Percentiles rank a stretch among this genome's conserved stretches.
Evolutionary conservation across 92 coral and sea anemone genomes (phyloP).

Genomic region (Porites cylindrica): DNA sequence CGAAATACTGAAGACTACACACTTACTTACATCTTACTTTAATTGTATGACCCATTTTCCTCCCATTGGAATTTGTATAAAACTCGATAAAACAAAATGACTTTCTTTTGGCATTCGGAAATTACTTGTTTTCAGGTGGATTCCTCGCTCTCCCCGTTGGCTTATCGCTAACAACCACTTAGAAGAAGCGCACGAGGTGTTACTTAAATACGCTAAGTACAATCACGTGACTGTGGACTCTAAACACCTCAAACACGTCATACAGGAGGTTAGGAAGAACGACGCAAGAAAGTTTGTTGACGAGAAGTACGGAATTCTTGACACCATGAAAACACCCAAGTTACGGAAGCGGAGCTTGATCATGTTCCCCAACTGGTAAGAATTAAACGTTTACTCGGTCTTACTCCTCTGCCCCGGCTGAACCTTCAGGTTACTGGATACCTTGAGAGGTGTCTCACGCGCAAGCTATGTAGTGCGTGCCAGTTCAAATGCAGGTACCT

Average conservation of each 20-base stretch:
- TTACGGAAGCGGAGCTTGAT: slow-evolving; percentile 72
- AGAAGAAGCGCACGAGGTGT: slow-evolving; percentile 70
- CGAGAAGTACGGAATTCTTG: slow-evolving; percentile 48
- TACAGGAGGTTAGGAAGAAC: slow-evolving; percentile 61
- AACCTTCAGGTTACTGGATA: no score
- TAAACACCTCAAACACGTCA: slow-evolving; percentile 45
- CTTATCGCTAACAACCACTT: slow-evolving; percentile 80
- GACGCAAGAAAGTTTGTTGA: slow-evolving; percentile 30
- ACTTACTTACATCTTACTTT: no score
- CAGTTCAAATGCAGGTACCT: no score
- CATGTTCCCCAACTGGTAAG: slow-evolving; percentile 78
- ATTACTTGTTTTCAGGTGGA: not conserved
- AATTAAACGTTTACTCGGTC: not conserved
- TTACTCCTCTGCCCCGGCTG: no score
- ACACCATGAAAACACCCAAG: slow-evolving; percentile 64
- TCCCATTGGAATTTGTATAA: no score
- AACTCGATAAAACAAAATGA: no score
- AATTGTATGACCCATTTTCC: no score
- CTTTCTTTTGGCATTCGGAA: no score
- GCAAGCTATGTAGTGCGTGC: no score
- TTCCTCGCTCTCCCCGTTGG: slow-evolving; percentile 43
- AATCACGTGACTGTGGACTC: slow-evolving; percentile 69
- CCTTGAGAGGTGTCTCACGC: no score
- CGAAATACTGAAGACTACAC: no score
- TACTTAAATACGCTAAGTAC: slow-evolving; percentile 59